Evolutionary conservation across 1,140 invertebrate genomes (phyloP), one percentile per base, ranked within the genome.

Genomic region (Bombus waltoni): DNA sequence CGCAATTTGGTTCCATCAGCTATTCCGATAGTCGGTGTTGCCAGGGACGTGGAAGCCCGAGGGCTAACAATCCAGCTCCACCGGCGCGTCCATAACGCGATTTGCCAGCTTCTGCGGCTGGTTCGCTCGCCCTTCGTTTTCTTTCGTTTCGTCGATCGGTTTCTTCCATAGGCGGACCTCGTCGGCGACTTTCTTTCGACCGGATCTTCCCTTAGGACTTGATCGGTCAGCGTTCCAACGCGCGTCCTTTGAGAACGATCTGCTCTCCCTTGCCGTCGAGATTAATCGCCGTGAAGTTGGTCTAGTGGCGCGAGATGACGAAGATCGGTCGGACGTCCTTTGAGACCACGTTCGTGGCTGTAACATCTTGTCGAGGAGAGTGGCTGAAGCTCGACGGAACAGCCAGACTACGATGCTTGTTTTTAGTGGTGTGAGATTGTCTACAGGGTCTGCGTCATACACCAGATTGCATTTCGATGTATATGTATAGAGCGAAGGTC

Each of bases 51-150:
- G 18, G 47, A 53, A 53, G 74, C 78, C 81, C 57, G 66, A 75
- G 78, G 88, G 90, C 78, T 85, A 91, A 90, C 87, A 92, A 92
- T 93, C 89, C 87, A 84, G 35, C 82, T 68, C 87, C 91, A 81
- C 87, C 86, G 86, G 75, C 73, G 84, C 85, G 88, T 93, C 92
- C 89, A 91, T 93, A 93, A 94, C 93, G 87, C 85, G 92, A 92
- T 93, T 94, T 93, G 79, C 85, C 71, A 87, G 47, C 47, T 91
- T 92, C 87, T 71, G 86, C 77, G 86, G 84, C 92, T 89, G 81
- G 83, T 87, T 66, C 71, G 38, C 53, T 32, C 53, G 40, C 15
- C 40, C 81, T 68, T 35, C 47, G 53, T 68, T 84, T 84, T 68
- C 35, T 32, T 59, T 73, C 53, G 15, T n/a, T 47, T 9, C 44